Base-by-base conservation (phyloP, 2,797 vertebrate genomes). In the Orestias chungarensis region DNA sequence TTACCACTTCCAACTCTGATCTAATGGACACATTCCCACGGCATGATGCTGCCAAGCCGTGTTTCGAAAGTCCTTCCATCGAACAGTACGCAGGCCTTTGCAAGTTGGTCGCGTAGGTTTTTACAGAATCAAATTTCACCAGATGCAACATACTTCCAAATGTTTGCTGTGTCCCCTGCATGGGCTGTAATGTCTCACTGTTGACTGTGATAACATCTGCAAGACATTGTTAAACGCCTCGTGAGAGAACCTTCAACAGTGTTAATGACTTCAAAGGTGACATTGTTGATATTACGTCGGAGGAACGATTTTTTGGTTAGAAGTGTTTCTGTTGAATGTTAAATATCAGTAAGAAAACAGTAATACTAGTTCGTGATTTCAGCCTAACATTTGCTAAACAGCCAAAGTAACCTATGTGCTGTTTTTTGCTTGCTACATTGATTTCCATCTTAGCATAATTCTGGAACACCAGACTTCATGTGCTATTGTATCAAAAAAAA, bases 401-500 rank as follows among this genome's bases (percentile, higher is more conserved):
- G 29, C 1, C 2, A 27, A 0, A 29, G 23, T 38, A 27, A 23
- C 10, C 46, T 33, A 1, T 0, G 7, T 44, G 6, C n/a, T 9
- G 10, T 1, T 57, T 29, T 9, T 31, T 40, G 25, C 38, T n/a
- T 9, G 18, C 35, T 68, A 17, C n/a, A 65, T 40, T 46, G 31
- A 70, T 47, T 29, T 42, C 4, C 18, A 57, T 49, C 6, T n/a
- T 50, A 50, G n/a, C 64, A 50, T n/a, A 72, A 62, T n/a, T 61
- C 66, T 79, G 5, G 18, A 47, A 47, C 3, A 47, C 3, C 46
- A 47, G 14, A 20, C 18, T 20, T 47, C n/a, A n/a, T n/a, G n/a
- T n/a, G n/a, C n/a, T n/a, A n/a, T n/a, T n/a, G n/a, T n/a, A n/a
- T n/a, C n/a, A n/a, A n/a, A n/a, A n/a, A n/a, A n/a, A n/a, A n/a